Base-by-base conservation (phyloP, 2,113 vertebrate genomes). In the Pelvicachromis taeniatus region DNA sequence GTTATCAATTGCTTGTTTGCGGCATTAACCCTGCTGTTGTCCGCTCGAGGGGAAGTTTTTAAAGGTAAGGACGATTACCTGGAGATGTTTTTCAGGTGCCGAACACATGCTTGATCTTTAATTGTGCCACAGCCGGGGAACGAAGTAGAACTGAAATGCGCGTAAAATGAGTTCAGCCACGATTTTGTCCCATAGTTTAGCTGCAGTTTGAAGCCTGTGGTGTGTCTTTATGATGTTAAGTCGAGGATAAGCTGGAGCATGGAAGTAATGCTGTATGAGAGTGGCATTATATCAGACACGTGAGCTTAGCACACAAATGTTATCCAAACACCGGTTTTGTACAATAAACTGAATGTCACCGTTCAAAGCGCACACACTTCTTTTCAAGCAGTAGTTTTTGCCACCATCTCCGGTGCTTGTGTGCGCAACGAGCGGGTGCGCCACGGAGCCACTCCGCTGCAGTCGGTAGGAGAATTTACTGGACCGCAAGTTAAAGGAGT, bases 21-120 rank as follows among this genome's bases (percentile, higher is more conserved):
- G 65, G 96, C 92, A 17, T 54, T 95, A 58, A 93, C 94, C 87
- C 91, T 96, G 65, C 89, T 96, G 92, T n/a, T 95, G 88, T 94
- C 94, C 78, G 92, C 88, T 33, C 82, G 89, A 45, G 96, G 95
- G 89, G 95, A 97, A 95, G 94, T 95, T 93, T 96, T 94, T 75
- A 96, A 95, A 96, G 96, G 96, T 97, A 95, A 95, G 95, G 40
- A 90, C 78, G 52, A 53, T 80, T 42, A 58, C 19, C 65, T 78
- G 77, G n/a, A 77, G 1, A 38, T 79, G 82, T 85, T 52, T 40
- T 77, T 63, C 23, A 56, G 42, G 40, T 29, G n/a, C 42, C 7
- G 50, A 70, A 26, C 29, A 16, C 7, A 29, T 3, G 55, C n/a
- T 77, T 21, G 10, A 54, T 48, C 35, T n/a, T 50, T 63, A 40